A percentile compares a stretch with the other conserved stretches of the same genome.
Evolutionary conservation across 2,113 vertebrate genomes (phyloP).

Genomic region (Colossoma macropomum): DNA sequence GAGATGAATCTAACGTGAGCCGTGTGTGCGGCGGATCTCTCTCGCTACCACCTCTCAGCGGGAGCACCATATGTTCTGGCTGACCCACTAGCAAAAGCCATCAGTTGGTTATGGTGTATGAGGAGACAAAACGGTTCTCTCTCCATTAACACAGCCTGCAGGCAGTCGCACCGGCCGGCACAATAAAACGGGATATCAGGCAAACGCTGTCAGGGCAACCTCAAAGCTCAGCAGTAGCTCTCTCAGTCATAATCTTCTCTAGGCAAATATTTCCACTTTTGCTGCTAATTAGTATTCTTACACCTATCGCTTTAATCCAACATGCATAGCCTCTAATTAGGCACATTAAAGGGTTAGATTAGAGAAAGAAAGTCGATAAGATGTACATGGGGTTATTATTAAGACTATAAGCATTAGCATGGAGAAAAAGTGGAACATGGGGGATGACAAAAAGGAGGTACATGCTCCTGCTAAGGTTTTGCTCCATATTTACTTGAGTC

Average conservation of each 20-base stretch:
- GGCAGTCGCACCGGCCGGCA: not conserved
- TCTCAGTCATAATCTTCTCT: constrained; percentile 57
- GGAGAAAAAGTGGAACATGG: not conserved
- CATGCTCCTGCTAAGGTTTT: not conserved
- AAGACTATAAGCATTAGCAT: constrained; percentile 31
- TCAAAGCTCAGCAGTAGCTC: constrained; percentile 67
- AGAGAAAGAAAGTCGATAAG: constrained; percentile 49
- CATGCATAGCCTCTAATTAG: constrained; percentile 66
- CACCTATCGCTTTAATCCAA: constrained; percentile 66
- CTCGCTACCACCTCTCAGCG: not conserved
- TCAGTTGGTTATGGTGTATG: not conserved
- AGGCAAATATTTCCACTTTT: constrained; percentile 60
- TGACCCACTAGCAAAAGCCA: not conserved
- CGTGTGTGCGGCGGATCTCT: not conserved
- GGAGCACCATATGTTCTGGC: not conserved
- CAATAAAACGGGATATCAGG: not conserved
- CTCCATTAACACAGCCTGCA: not conserved
- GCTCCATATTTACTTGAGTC: not conserved
- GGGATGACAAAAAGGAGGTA: not conserved
- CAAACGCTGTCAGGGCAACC: not conserved
- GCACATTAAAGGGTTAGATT: constrained; percentile 58
- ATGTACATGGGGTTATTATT: constrained; percentile 31
- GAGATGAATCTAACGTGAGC: not conserved
- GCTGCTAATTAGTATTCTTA: constrained; percentile 70
- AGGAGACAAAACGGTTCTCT: not conserved